Percentiles rank a stretch among this genome's conserved stretches.
Conservation (phyloP, 2,888 invertebrate genomes). For the Meteorus colon region DNA sequence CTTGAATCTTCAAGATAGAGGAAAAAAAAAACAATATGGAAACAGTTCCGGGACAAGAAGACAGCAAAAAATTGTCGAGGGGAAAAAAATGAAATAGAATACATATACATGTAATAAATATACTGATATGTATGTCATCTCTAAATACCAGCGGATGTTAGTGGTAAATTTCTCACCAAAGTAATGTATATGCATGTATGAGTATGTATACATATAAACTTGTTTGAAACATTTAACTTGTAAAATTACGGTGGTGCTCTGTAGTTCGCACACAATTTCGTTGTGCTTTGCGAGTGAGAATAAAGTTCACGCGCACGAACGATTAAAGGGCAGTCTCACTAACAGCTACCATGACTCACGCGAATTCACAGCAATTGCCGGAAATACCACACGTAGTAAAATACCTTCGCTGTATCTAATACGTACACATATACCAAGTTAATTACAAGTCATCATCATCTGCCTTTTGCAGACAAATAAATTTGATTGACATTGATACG, state of each 20-base stretch:
- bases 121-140: conserved; percentile 42
- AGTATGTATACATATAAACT: neutral
- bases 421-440: neutral
- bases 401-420: neutral
- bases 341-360: conserved; percentile 60
- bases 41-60: conserved; percentile 35
- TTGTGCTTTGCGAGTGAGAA: conserved; percentile 31
- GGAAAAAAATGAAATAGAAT: conserved; percentile 22
- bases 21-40: conserved; percentile 28
- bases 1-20: conserved; percentile 28
- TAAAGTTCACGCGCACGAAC: conserved; percentile 45
- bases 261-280: conserved; percentile 8
- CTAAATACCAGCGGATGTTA: conserved; percentile 38
- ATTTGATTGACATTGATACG: neutral
- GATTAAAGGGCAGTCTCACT: conserved; percentile 59
- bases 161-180: conserved; percentile 23
- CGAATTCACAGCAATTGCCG: conserved; percentile 62
- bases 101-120: neutral
- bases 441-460: neutral
- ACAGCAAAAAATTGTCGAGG: conserved; percentile 21
- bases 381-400: conserved; percentile 51
- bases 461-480: neutral
- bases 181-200: neutral
- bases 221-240: neutral
- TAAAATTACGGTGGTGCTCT: neutral